Percentiles rank a stretch among this genome's conserved stretches.
phyloP scores from a whole-genome alignment of 2,888 invertebrate species.

The Orthosia gracilis region DNA sequence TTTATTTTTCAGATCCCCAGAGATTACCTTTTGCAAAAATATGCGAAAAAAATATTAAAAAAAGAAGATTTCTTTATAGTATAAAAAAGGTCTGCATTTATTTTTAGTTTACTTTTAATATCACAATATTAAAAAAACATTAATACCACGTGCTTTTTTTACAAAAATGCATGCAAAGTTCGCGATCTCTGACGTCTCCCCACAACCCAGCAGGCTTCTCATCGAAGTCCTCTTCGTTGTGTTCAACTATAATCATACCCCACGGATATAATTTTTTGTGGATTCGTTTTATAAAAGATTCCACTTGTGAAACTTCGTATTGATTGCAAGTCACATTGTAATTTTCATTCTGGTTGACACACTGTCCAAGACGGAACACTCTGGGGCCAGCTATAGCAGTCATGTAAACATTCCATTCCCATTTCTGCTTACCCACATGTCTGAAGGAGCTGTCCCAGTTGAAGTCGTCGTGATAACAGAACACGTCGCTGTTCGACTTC shows the following conservation, averaged over 20 bases:
- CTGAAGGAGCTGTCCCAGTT: slow-evolving; percentile 75
- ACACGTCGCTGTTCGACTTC: slow-evolving; percentile 66
- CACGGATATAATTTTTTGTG: slow-evolving; percentile 63
- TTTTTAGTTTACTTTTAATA: no score
- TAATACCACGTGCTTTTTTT: slow-evolving; percentile 54
- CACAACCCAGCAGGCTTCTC: slow-evolving; percentile 63
- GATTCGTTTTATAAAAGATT: slow-evolving; percentile 59
- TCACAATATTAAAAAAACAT: background rate
- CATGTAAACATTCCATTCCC: slow-evolving; percentile 62
- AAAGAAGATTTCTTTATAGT: no score
- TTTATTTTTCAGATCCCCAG: no score
- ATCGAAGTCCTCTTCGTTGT: slow-evolving; percentile 19
- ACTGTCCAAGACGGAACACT: slow-evolving; percentile 69
- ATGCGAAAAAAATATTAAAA: no score
- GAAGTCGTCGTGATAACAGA: slow-evolving; percentile 74
- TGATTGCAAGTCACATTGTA: slow-evolving; percentile 50
- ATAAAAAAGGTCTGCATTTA: no score
- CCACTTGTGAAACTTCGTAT: slow-evolving; percentile 53
- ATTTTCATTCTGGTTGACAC: slow-evolving; percentile 34
- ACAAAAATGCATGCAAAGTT: slow-evolving; percentile 74
- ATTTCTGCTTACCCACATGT: slow-evolving; percentile 62
- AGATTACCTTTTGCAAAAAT: no score
- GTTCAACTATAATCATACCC: slow-evolving; percentile 34
- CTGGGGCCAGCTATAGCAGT: slow-evolving; percentile 69
- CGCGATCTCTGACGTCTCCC: slow-evolving; percentile 73